Conservation (phyloP, 2,888 invertebrate genomes). For the Drosophila mayaguana region DNA sequence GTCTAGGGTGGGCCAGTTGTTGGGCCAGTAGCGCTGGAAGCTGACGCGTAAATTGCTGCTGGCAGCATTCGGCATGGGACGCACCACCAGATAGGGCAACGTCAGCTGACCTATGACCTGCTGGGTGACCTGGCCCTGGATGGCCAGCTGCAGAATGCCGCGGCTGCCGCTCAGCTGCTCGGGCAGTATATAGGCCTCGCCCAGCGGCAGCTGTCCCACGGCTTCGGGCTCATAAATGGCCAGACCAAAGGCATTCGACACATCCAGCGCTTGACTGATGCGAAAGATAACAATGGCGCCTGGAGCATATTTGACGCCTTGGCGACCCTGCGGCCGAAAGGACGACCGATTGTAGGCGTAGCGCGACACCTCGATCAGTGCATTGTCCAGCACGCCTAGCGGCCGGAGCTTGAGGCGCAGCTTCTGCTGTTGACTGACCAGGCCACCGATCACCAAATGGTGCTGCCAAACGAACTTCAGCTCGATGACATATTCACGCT, state of each 20-base stretch:
- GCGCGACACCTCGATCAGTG: conserved; percentile 70
- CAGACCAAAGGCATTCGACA: conserved; percentile 63
- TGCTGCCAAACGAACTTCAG: conserved; percentile 91
- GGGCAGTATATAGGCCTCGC: conserved; percentile 94
- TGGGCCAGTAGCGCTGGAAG: conserved; percentile 94
- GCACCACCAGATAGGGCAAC: conserved; percentile 87
- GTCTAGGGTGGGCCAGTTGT: conserved; percentile 94
- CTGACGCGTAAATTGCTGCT: conserved; percentile 91
- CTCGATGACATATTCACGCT: conserved; percentile 90
- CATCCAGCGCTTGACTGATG: conserved; percentile 62
- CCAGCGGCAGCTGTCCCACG: conserved; percentile 85
- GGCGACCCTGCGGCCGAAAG: conserved; percentile 54
- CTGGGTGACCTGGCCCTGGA: conserved; percentile 87
- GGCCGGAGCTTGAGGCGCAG: conserved; percentile 36
- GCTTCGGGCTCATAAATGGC: conserved; percentile 51
- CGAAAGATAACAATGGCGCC: conserved; percentile 75
- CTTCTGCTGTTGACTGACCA: conserved; percentile 2
- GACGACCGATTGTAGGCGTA: conserved; percentile 69
- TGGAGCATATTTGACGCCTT: conserved; percentile 64
- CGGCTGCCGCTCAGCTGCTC: conserved; percentile 90
- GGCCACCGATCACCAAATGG: conserved; percentile 88
- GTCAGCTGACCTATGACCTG: conserved; percentile 92
- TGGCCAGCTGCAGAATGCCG: conserved; percentile 90
- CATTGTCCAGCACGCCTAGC: conserved; percentile 52
- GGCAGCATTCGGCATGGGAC: conserved; percentile 78